Base-by-base conservation (phyloP, 2,888 invertebrate genomes). In the Imbricaverruca yamaguchii region DNA sequence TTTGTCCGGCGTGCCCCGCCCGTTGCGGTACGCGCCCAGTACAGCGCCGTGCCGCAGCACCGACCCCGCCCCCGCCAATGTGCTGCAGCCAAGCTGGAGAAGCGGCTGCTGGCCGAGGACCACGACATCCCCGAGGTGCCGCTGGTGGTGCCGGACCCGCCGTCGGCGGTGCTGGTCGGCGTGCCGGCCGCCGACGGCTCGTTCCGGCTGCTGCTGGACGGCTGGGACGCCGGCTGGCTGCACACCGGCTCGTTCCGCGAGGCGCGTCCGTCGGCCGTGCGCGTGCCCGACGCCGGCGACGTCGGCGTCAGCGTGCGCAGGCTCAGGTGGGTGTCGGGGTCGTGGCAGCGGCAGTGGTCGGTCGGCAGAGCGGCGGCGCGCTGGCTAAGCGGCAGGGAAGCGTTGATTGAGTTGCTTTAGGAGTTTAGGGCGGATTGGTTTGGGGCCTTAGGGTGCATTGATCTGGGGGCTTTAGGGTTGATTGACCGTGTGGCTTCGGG, bases 111-210 rank as follows among this genome's bases (percentile, higher is more conserved):
- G 57, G 57, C 23, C n/a, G 79, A 79, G 57, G 79, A 79, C 79
- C 56, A 23, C 13, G 23, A 57, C 10, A 13, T 57, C 0, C 79
- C 56, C 15, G 79, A 79, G 79, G 25, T 79, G 15, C 79, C 79
- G 79, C 79, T 79, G 79, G 79, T 79, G 79, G 57, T 79, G 56
- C 79, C 79, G 23, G 79, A 79, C 13, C 79, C 79, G 56, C 79
- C 79, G 23, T 79, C 79, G 57, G 23, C 79, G 57, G 57, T 59
- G 57, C 79, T 79, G 57, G 25, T 79, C 23, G 79, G 79, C 79
- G 79, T 56, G 57, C 56, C 57, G 56, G 57, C 23, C 79, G 56
- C 57, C 57, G 57, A 59, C 57, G 23, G 57, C 79, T 57, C 12
- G 4, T 79, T 79, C 59, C n/a, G 15, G 1, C 79, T 79, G 57